Percentiles rank a stretch among this genome's conserved stretches.
phyloP scores from a whole-genome alignment of 2,113 vertebrate genomes.

The Scytalopus superciliaris region DNA sequence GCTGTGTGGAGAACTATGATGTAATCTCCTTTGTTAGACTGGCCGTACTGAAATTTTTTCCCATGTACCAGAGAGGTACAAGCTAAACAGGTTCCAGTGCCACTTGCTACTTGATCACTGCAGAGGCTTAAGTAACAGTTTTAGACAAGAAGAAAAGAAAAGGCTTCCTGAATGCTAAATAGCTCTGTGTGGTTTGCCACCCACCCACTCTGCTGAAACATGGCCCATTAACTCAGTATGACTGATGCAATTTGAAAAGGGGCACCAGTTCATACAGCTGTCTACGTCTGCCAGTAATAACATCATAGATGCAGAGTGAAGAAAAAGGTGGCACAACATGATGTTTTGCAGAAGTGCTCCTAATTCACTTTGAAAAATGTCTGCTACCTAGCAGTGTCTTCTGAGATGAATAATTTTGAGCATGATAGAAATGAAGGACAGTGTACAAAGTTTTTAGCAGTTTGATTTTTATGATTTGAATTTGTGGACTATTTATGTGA shows the following conservation, averaged over 20 bases:
- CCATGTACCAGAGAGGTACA: background rate
- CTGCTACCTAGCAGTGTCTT: background rate
- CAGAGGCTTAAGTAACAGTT: background rate
- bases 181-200: background rate
- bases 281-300: background rate
- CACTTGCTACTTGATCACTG: background rate
- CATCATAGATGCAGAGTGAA: background rate
- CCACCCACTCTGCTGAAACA: constrained; percentile 7
- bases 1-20: background rate
- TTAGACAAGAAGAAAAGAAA: background rate
- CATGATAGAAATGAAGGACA: background rate
- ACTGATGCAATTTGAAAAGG: background rate
- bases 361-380: background rate
- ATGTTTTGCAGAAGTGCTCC: background rate
- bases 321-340: background rate
- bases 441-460: background rate
- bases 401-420: background rate
- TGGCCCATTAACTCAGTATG: background rate
- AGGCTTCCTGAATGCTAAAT: background rate
- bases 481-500: background rate
- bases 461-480: background rate
- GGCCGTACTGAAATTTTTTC: background rate
- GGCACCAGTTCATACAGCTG: background rate
- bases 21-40: background rate
- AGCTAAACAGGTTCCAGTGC: background rate